Evolutionary conservation across 2,113 vertebrate genomes (phyloP), one percentile per base, ranked within the genome.

Genomic region (Pterocles orientalis): DNA sequence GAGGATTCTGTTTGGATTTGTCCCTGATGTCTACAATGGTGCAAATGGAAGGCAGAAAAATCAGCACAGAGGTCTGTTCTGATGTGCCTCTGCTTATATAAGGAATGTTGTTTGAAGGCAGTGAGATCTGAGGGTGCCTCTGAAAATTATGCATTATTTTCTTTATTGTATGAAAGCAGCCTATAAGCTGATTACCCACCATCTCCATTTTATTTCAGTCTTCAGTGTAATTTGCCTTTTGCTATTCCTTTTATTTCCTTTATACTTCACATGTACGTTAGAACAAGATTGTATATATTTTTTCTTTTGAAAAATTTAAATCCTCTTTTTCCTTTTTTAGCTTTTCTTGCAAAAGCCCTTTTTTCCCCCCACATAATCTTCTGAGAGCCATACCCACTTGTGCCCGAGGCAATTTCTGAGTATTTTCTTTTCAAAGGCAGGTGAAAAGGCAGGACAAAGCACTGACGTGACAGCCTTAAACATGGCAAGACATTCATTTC

Each of bases 101-200:
- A 69, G 51, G 54, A 58, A 60, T 77, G 58, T 41, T 89, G 34
- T 89, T 82, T 0, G 4, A 94, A 76, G 54, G 50, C 45, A 65
- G 50, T 6, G 73, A 87, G 62, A 90, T 65, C 41, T 76, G 87
- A 91, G 91, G 71, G n/a, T 78, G 70, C 31, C 34, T 68, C 78
- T 88, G 82, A 72, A 93, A 87, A 92, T 82, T 65, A 89, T n/a
- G 14, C 10, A 23, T 66, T 29, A 57, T 82, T 89, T 92, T 48
- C 50, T 91, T 65, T 91, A 58, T 66, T 91, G 65, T 69, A 33
- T 61, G 58, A 90, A 95, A 95, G 87, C 82, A 92, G 41, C 9
- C 53, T 24, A 54, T 91, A 92, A 97, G 93, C 89, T 94, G 93
- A 95, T 95, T 96, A 91, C 20, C 18, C 12, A n/a, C 21, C 50